A percentile compares a stretch with the other conserved stretches of the same genome.
These are phyloP conservation scores for Heliothis peltigera DNA, from an alignment of 2,888 invertebrate genomes.

Conservation along the genomic window DNA sequence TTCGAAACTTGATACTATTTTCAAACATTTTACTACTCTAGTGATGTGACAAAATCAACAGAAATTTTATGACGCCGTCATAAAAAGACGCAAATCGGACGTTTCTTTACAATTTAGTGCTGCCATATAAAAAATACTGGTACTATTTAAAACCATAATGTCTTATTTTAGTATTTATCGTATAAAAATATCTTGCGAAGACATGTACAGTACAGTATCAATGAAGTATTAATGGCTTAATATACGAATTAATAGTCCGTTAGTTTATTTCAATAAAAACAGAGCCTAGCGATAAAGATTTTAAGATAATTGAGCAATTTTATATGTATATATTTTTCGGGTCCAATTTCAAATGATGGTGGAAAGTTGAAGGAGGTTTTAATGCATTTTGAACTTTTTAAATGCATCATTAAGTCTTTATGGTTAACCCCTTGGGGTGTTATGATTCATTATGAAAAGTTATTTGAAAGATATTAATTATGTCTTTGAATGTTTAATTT, in stretches of 20 bases:
- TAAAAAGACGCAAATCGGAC: constrained; percentile 45
- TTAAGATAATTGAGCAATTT: constrained; percentile 33
- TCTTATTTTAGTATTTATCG: constrained; percentile 60
- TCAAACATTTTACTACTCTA: constrained; percentile 19
- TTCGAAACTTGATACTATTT: constrained; percentile 25
- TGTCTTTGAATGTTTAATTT: background rate
- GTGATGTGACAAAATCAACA: constrained; percentile 42
- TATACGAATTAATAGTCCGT: constrained; percentile 47
- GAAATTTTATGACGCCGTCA: constrained; percentile 34
- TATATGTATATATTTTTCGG: constrained; percentile 26
- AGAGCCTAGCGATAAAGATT: constrained; percentile 48
- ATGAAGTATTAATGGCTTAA: constrained; percentile 55
- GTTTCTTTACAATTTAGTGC: constrained; percentile 40
- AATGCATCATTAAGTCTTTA: background rate
- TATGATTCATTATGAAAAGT: background rate
- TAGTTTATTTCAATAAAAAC: constrained; percentile 56
- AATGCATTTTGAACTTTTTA: constrained; percentile 7
- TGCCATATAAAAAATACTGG: constrained; percentile 52
- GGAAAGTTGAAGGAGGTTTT: constrained; percentile 7
- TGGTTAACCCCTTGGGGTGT: background rate
- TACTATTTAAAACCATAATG: constrained; percentile 38
- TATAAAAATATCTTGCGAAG: constrained; percentile 43
- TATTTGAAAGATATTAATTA: background rate
- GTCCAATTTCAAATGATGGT: background rate
- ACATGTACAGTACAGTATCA: constrained; percentile 37